Percentiles rank a stretch among this genome's conserved stretches.
These are phyloP conservation scores for Amphiura filiformis DNA, from an alignment of 35 echinoderm and acorn worm species.

Conservation along the genomic window DNA sequence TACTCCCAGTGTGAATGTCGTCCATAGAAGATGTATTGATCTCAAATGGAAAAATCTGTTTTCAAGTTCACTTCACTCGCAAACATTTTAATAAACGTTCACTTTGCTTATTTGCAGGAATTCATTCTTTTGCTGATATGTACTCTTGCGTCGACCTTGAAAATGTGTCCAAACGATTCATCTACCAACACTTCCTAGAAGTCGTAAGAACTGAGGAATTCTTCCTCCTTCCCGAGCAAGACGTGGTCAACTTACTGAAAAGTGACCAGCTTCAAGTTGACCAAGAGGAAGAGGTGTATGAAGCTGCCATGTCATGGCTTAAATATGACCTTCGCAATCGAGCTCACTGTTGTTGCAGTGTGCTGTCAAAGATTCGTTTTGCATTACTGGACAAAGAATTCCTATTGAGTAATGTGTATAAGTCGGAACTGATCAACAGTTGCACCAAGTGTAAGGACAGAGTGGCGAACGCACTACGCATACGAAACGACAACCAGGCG, in stretches of 20 bases:
- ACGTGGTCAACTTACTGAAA: constrained; percentile 75
- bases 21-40: no score
- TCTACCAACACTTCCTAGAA: constrained; percentile 98
- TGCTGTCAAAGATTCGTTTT: constrained; percentile 79
- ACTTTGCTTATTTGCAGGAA: constrained; percentile 56
- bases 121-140: constrained; percentile 99
- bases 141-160: constrained; percentile 95
- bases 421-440: constrained; percentile 80
- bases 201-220: constrained; percentile 93
- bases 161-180: constrained; percentile 77
- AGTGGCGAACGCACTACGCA: constrained; percentile 69
- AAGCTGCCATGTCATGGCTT: constrained; percentile 87
- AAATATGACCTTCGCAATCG: constrained; percentile 81
- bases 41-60: no score
- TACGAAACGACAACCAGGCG: constrained; percentile 96
- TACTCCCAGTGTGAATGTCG: no score
- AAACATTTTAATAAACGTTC: not conserved
- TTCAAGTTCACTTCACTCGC: no score
- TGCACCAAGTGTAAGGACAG: constrained; percentile 78
- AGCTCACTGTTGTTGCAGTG: constrained; percentile 70
- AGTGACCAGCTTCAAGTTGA: constrained; percentile 93
- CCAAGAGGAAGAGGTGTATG: constrained; percentile 89
- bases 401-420: constrained; percentile 78
- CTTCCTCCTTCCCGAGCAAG: constrained; percentile 90
- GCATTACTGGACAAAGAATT: constrained; percentile 87